phyloP scores from a whole-genome alignment of 92 coral and sea anemone genomes.

The Heliopora coerulea region DNA sequence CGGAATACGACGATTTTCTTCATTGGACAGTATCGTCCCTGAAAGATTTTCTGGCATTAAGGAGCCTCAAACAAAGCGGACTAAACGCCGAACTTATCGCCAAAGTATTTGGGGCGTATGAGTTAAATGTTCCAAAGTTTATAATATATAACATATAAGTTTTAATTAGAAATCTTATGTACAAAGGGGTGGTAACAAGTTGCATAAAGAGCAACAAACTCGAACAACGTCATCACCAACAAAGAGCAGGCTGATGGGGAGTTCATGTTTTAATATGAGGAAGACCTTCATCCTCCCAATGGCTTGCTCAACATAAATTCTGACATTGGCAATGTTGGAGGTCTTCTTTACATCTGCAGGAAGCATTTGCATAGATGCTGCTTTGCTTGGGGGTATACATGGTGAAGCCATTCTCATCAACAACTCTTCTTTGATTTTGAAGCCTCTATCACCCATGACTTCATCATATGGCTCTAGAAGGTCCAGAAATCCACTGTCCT shows the following conservation, averaged over 20 bases:
- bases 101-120: constrained; percentile 34
- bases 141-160: too few species aligned
- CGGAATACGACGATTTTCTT: constrained; percentile 34
- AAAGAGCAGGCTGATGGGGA: constrained; percentile 8
- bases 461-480: constrained; percentile 6
- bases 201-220: constrained; percentile 24
- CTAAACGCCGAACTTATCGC: constrained; percentile 39
- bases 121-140: constrained; percentile 13
- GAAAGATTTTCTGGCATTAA: too few species aligned
- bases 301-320: constrained; percentile 39
- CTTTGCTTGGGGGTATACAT: too few species aligned
- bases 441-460: constrained; percentile 6
- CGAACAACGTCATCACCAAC: too few species aligned
- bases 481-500: constrained; percentile 7
- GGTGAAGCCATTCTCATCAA: too few species aligned
- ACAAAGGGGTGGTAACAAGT: constrained; percentile 33
- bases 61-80: constrained; percentile 23
- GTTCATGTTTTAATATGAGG: too few species aligned
- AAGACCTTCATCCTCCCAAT: too few species aligned
- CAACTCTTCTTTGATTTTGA: too few species aligned
- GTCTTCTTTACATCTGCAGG: constrained; percentile 24
- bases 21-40: constrained; percentile 14
- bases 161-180: too few species aligned
- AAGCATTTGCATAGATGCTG: constrained; percentile 4
- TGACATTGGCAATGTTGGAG: constrained; percentile 41